phyloP scores from a whole-genome alignment of 2,113 vertebrate genomes.

The Myrmophylax atrothorax region DNA sequence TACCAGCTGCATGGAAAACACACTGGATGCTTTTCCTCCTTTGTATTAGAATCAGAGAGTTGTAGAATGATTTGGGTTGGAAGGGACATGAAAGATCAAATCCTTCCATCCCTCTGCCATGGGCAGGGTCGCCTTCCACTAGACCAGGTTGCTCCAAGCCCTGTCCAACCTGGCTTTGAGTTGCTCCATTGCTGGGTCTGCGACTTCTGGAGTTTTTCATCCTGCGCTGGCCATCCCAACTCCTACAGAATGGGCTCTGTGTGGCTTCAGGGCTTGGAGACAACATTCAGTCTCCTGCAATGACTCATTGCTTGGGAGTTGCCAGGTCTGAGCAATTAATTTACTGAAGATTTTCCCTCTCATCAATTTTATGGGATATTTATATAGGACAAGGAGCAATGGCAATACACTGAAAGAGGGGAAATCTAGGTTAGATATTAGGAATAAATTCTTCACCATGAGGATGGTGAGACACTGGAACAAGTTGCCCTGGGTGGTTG shows the following conservation, averaged over 20 bases:
- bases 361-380: not conserved
- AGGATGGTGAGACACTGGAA: not conserved
- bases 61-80: not conserved
- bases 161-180: not conserved
- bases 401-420: not conserved
- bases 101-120: not conserved
- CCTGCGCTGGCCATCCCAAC: accelerated
- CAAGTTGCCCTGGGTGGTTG: not conserved
- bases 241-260: not conserved
- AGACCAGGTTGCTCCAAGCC: not conserved
- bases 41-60: not conserved
- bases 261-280: not conserved
- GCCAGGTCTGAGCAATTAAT: not conserved
- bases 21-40: not conserved
- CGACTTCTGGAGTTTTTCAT: not conserved
- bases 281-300: not conserved
- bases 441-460: not conserved
- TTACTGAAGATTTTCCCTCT: not conserved
- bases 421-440: not conserved
- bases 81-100: not conserved
- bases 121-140: not conserved
- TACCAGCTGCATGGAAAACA: not conserved
- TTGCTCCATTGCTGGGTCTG: not conserved
- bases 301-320: not conserved
- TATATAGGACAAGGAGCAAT: not conserved